phyloP scores from a whole-genome alignment of 2,797 vertebrate species.

The Chelon labrosus region DNA sequence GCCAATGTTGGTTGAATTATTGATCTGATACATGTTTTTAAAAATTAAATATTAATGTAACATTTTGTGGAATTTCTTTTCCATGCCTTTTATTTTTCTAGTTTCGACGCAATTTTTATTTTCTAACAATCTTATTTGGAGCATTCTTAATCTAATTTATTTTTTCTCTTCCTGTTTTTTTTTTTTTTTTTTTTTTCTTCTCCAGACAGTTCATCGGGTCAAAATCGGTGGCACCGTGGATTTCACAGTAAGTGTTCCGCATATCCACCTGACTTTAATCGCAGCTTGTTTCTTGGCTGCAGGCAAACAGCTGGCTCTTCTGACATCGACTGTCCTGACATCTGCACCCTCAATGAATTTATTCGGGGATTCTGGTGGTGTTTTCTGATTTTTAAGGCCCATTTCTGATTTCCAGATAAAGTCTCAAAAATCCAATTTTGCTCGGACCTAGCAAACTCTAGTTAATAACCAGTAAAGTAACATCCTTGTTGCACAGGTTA shows the following conservation, averaged over 20 bases:
- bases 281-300: constrained; percentile 45
- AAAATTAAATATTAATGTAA: not conserved
- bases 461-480: constrained; percentile 9
- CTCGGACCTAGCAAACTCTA: not conserved
- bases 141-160: constrained; percentile 40
- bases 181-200: constrained; percentile 46
- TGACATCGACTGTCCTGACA: constrained; percentile 19
- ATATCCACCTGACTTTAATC: constrained; percentile 55
- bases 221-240: constrained; percentile 47
- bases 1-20: accelerated
- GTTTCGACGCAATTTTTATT: not conserved
- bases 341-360: constrained; percentile 14
- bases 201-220: constrained; percentile 54
- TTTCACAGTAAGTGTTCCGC: constrained; percentile 66
- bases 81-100: not conserved
- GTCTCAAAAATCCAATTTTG: not conserved
- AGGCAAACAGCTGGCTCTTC: constrained; percentile 48
- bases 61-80: not conserved
- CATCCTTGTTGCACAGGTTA: constrained; percentile 33
- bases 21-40: not conserved
- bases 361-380: constrained; percentile 3
- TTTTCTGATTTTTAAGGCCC: not conserved
- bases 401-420: not conserved
- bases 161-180: not conserved
- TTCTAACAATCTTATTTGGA: too few relatives aligned